These are phyloP conservation scores for Caloenas nicobarica DNA, from an alignment of 2,113 vertebrate genomes.

Conservation along the genomic window DNA sequence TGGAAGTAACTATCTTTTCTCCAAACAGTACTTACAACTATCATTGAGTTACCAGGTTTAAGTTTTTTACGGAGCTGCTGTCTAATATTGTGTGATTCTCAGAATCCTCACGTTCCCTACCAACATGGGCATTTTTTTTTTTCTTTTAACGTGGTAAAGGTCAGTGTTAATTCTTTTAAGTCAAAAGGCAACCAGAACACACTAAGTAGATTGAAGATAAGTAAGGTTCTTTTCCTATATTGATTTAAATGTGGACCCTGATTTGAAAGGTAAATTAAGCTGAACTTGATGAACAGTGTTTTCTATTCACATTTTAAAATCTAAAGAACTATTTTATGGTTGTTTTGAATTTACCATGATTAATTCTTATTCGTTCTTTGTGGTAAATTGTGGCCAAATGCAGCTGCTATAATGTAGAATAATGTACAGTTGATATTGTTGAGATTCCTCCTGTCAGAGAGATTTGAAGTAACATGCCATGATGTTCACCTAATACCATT, in stretches of 20 bases:
- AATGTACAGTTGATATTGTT: background rate
- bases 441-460: background rate
- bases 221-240: background rate
- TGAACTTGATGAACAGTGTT: background rate
- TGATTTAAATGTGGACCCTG: background rate
- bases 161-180: background rate
- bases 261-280: background rate
- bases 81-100: background rate
- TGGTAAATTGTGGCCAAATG: background rate
- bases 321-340: background rate
- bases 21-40: background rate
- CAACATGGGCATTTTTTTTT: background rate
- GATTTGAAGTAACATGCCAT: background rate
- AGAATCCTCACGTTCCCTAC: background rate
- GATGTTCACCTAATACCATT: conserved; percentile 7
- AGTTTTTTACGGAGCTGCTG: background rate
- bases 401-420: background rate
- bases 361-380: background rate
- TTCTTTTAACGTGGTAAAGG: background rate
- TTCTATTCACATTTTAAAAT: background rate
- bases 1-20: background rate
- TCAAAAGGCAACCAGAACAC: background rate
- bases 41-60: background rate
- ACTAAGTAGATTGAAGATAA: background rate
- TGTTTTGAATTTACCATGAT: background rate